Evolutionary conservation across 2,888 invertebrate genomes (phyloP), one percentile per base, ranked within the genome.

Genomic region (Hydroisotoma schaefferi): DNA sequence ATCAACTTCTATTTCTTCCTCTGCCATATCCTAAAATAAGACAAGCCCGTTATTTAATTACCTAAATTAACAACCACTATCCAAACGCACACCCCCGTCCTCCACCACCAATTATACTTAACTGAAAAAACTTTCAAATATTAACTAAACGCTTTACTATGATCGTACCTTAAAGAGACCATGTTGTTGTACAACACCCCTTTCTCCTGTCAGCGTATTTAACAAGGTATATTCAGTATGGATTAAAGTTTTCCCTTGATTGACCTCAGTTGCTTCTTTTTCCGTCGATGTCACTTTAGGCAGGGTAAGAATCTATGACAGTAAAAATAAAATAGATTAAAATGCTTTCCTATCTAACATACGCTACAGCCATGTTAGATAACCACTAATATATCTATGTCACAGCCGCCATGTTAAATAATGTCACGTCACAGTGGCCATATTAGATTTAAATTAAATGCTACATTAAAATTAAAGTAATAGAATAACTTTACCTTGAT

Each of bases 171-270:
- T 87, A 75, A 85, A 88, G 64, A 88, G 79, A 33, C 86, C 87
- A 78, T 87, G 86, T 74, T 87, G 86, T 74, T 87, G 86, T 59
- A 87, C 83, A 12, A 89, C 85, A 22, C 88, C 87, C 69, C 84
- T 82, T 73, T 85, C 84, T 73, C 85, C 82, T 59, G 84, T 82
- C 26, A 88, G 77, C 55, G 87, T 75, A 3, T 86, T 85, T 37
- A 88, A 77, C 10, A 89, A 76, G 5, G 87, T 85, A 76, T 85
- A 87, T 75, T 89, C 89, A 0, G 87, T 87, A 73, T 88, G 87
- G 18, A 88, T 75, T 25, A 88, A 75, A 85, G 87, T 87, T 77
- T 87, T 88, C 2, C 88, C 88, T 76, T 88, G 87, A 40, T 81
- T 79, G 71, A 88, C 87, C 76, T 88, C 87, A 71, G 86, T 85